A percentile compares a stretch with the other conserved stretches of the same genome.
Evolutionary conservation across 2,797 vertebrate species (phyloP).

Genomic region (Staurois parvus): DNA sequence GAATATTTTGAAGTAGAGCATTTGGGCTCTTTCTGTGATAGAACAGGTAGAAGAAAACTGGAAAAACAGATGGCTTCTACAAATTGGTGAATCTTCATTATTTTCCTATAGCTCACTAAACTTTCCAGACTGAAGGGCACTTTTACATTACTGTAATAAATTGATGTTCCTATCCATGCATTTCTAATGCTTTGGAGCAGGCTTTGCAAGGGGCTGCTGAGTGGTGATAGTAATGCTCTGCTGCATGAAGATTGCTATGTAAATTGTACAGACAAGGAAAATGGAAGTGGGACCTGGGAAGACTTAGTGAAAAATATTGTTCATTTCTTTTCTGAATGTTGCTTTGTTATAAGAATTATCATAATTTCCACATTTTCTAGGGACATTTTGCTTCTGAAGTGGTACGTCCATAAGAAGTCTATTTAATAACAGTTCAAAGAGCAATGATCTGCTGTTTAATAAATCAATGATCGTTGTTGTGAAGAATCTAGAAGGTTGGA

Average conservation of each 20-base stretch:
- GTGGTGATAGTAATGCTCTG: conserved; percentile 57
- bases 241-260: conserved; percentile 61
- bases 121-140: conserved; percentile 43
- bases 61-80: conserved; percentile 35
- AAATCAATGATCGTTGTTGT: not conserved
- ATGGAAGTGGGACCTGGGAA: conserved; percentile 44
- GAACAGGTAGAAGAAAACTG: not conserved
- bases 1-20: not conserved
- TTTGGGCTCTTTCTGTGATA: not conserved
- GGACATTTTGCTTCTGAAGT: conserved; percentile 3
- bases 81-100: conserved; percentile 47
- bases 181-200: conserved; percentile 58
- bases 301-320: not conserved
- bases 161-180: conserved; percentile 55
- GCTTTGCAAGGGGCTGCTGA: conserved; percentile 53
- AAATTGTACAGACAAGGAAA: conserved; percentile 51
- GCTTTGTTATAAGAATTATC: not conserved
- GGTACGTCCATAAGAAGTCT: not conserved
- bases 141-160: conserved; percentile 50
- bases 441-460: not conserved
- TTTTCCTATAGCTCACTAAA: conserved; percentile 37
- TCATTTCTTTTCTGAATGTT: not conserved
- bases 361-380: conserved; percentile 5
- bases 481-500: not conserved
- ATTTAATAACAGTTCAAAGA: not conserved